Conservation (phyloP, 2,888 invertebrate genomes). For the Drosophila ustulata region DNA sequence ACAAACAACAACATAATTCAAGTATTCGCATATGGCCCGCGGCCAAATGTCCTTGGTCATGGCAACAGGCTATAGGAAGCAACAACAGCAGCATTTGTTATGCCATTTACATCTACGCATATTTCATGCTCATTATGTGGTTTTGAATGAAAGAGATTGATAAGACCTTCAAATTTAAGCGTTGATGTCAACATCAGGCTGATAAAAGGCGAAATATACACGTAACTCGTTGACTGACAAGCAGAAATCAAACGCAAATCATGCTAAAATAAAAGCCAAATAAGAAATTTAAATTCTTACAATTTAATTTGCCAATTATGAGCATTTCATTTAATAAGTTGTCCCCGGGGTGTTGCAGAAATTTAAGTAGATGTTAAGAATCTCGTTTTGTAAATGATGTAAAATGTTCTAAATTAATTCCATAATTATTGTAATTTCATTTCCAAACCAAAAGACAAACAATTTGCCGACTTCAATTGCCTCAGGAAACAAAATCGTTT, state of each 20-base stretch:
- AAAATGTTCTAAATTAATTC: background rate
- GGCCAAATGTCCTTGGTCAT: constrained; percentile 36
- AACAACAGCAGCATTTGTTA: constrained; percentile 14
- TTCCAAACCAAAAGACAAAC: background rate
- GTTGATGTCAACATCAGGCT: constrained; percentile 20
- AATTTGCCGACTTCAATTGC: background rate
- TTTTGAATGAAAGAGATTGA: constrained; percentile 13
- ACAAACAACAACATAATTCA: constrained; percentile 17
- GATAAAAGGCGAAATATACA: constrained; percentile 25
- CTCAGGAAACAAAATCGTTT: background rate
- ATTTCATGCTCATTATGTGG: constrained; percentile 31
- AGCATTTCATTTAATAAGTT: background rate
- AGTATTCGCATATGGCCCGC: constrained; percentile 34
- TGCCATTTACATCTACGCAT: constrained; percentile 42
- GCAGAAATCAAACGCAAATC: background rate
- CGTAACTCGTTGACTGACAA: constrained; percentile 11
- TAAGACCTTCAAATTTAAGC: background rate
- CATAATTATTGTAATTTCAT: background rate
- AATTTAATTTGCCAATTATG: background rate
- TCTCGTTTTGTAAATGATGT: background rate
- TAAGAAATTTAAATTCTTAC: background rate
- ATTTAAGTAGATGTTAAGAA: background rate
- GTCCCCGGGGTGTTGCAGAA: background rate
- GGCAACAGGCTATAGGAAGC: background rate
- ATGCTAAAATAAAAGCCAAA: too few species aligned